A percentile compares a stretch with the other conserved stretches of the same genome.
These are phyloP conservation scores for Apamea monoglypha DNA, from an alignment of 2,888 invertebrate species.

Conservation along the genomic window DNA sequence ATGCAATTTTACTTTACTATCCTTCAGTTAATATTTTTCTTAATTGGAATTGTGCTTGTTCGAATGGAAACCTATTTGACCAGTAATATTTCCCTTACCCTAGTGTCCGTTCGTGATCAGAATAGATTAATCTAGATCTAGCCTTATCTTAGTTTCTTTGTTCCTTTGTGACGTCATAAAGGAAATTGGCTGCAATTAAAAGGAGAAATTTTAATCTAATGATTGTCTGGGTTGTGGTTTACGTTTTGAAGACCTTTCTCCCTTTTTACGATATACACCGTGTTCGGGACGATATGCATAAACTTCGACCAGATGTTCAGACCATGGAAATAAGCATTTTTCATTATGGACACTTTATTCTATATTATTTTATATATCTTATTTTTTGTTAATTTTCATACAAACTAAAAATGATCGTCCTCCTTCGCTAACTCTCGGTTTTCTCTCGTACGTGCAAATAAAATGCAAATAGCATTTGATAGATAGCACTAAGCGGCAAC, in stretches of 20 bases:
- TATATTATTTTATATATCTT: too few relatives aligned
- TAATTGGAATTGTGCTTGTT: conserved; percentile 37
- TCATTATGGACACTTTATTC: too few relatives aligned
- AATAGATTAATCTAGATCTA: conserved; percentile 38
- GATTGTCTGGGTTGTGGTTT: neutral
- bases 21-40: neutral
- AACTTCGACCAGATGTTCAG: too few relatives aligned
- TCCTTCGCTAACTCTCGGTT: too few relatives aligned
- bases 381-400: too few relatives aligned
- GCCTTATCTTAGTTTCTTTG: conserved; percentile 15
- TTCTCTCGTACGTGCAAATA: too few relatives aligned
- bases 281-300: too few relatives aligned
- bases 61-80: conserved; percentile 24
- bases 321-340: too few relatives aligned
- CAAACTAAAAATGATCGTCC: too few relatives aligned
- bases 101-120: conserved; percentile 6
- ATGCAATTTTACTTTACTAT: neutral
- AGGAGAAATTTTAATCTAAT: neutral
- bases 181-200: conserved; percentile 34
- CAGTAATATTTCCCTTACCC: conserved; percentile 12
- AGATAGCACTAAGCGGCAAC: too few relatives aligned
- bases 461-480: too few relatives aligned
- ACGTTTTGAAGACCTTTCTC: neutral
- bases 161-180: conserved; percentile 8
- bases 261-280: too few relatives aligned